Percentiles rank a stretch among this genome's conserved stretches.
Conservation (phyloP, 2,888 invertebrate genomes). For the Entomobrya proxima region DNA sequence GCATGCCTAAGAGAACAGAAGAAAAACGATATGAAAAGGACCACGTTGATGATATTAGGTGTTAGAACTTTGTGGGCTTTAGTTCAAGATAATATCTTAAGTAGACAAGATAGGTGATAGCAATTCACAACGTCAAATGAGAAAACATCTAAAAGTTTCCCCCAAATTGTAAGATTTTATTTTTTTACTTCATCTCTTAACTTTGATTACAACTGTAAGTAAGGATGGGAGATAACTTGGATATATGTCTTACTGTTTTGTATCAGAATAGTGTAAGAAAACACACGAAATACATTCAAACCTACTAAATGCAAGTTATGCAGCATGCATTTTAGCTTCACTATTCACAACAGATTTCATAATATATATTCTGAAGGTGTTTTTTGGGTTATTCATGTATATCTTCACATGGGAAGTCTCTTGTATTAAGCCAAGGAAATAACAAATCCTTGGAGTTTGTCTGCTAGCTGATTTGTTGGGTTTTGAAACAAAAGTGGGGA, state of each 20-base stretch:
- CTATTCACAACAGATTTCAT: not conserved
- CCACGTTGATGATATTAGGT: constrained; percentile 39
- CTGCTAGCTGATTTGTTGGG: not conserved
- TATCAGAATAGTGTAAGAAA: not conserved
- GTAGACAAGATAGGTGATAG: constrained; percentile 23
- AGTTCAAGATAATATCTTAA: constrained; percentile 30
- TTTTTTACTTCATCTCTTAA: constrained; percentile 30
- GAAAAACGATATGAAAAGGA: not conserved
- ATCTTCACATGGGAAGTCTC: constrained; percentile 7
- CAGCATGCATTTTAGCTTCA: not conserved
- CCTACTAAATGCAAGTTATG: not conserved
- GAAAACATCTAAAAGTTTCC: not conserved
- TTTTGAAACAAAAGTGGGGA: constrained; percentile 1
- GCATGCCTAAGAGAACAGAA: not conserved
- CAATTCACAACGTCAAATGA: not conserved
- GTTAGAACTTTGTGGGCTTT: constrained; percentile 11
- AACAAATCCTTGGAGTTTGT: constrained; percentile 53
- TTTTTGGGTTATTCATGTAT: not conserved
- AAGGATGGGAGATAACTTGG: not conserved
- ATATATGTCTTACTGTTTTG: not conserved
- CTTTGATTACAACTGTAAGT: constrained; percentile 36
- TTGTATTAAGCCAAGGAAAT: constrained; percentile 21
- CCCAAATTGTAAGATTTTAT: constrained; percentile 11
- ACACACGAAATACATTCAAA: not conserved
- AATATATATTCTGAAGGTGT: not conserved